These are phyloP conservation scores for Spea hammondii DNA, from an alignment of 2,797 vertebrate species.

Conservation along the genomic window DNA sequence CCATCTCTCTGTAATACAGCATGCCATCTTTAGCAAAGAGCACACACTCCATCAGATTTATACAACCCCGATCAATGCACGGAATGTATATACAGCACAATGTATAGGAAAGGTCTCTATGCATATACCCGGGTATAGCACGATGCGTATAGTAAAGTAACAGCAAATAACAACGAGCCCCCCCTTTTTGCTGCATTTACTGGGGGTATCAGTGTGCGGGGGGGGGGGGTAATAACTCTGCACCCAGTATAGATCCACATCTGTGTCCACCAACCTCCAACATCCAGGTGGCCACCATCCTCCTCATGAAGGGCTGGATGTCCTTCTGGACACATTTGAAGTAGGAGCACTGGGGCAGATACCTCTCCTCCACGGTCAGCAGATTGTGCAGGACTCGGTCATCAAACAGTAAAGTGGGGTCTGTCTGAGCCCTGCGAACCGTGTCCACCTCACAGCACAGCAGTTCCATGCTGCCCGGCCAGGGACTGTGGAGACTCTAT, in stretches of 20 bases:
- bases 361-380: conserved; percentile 86
- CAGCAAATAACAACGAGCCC: no score
- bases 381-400: conserved; percentile 88
- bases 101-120: no score
- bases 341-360: conserved; percentile 86
- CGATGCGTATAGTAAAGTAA: no score
- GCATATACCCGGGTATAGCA: no score
- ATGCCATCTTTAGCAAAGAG: no score
- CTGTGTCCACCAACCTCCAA: conserved; percentile 81
- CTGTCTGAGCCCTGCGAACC: conserved; percentile 79
- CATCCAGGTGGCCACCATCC: conserved; percentile 95
- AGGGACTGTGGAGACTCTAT: background rate
- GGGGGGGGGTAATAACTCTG: background rate
- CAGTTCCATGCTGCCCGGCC: conserved; percentile 67
- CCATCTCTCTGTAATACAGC: no score
- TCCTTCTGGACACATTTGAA: conserved; percentile 92
- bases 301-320: conserved; percentile 90
- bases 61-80: no score
- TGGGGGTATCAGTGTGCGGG: no score
- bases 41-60: no score
- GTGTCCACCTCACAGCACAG: conserved; percentile 78
- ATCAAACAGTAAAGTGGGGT: conserved; percentile 83
- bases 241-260: background rate
- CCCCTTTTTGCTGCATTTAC: no score
- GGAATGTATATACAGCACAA: no score